Evolutionary conservation across 2,888 invertebrate species (phyloP).

Genomic region (Muscina levida): DNA sequence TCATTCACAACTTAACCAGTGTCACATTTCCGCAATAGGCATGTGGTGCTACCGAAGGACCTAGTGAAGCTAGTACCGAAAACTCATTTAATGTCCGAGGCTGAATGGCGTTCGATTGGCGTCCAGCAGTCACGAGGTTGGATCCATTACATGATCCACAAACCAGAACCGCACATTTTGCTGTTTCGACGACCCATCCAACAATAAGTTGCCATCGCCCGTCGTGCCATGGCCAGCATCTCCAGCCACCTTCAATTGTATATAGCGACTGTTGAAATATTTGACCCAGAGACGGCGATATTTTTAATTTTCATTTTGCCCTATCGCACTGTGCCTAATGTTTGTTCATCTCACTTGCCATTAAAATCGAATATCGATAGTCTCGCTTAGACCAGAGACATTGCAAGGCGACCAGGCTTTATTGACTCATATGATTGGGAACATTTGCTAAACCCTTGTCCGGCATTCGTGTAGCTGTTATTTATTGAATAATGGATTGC

Average conservation of each 20-base stretch:
- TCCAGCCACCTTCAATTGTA: constrained; percentile 39
- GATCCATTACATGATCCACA: constrained; percentile 98
- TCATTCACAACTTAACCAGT: background rate
- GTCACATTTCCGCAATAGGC: constrained; percentile 84
- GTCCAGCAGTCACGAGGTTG: constrained; percentile 98
- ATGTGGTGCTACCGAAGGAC: constrained; percentile 96
- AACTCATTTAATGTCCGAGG: constrained; percentile 95
- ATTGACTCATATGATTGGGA: too few species aligned
- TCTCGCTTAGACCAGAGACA: too few species aligned
- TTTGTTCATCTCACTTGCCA: too few species aligned
- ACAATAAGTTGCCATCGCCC: constrained; percentile 65
- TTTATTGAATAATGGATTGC: too few species aligned
- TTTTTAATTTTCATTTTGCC: too few species aligned
- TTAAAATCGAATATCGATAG: too few species aligned
- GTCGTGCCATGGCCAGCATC: constrained; percentile 24
- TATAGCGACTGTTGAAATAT: constrained; percentile 22
- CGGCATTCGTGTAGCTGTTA: too few species aligned
- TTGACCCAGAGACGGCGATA: too few species aligned
- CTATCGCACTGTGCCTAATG: too few species aligned
- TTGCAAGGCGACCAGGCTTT: too few species aligned
- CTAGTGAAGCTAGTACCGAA: constrained; percentile 94
- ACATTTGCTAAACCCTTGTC: too few species aligned
- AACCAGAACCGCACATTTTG: constrained; percentile 95
- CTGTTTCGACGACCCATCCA: constrained; percentile 89
- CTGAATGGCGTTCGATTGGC: constrained; percentile 96